Percentiles rank a stretch among this genome's conserved stretches.
Evolutionary conservation across 2,888 invertebrate genomes (phyloP).

Genomic region (Agrochola macilenta): DNA sequence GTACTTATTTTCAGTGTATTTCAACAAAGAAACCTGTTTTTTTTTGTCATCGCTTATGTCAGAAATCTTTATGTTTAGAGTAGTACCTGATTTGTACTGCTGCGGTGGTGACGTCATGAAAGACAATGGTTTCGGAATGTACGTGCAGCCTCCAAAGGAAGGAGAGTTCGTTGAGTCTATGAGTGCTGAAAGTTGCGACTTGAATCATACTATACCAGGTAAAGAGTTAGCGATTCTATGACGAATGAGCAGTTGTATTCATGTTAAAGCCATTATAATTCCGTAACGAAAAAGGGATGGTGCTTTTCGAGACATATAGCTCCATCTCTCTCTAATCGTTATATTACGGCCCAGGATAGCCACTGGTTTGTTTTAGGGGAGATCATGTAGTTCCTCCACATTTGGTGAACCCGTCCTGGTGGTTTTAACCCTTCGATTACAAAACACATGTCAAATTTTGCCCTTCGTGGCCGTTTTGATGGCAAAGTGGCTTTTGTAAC

Average conservation of each 20-base stretch:
- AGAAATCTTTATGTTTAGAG: constrained; percentile 71
- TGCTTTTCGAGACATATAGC: background rate
- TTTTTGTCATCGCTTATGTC: background rate
- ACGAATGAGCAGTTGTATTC: background rate
- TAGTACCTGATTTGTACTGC: constrained; percentile 90
- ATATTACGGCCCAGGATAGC: no score
- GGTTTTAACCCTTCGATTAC: background rate
- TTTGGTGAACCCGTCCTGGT: no score
- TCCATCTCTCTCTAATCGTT: background rate
- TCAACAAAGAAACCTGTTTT: background rate
- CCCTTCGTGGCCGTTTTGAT: background rate
- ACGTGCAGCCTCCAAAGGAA: constrained; percentile 78
- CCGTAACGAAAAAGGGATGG: background rate
- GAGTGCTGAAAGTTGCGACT: constrained; percentile 83
- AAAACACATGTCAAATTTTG: background rate
- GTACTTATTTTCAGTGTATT: background rate
- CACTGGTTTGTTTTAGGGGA: background rate
- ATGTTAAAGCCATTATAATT: background rate
- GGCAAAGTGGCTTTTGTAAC: background rate
- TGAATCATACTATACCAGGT: constrained; percentile 89
- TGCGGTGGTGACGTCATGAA: constrained; percentile 91
- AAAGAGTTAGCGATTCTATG: background rate
- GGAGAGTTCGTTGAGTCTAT: constrained; percentile 74
- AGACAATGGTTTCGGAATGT: constrained; percentile 90
- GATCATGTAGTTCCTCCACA: no score